Evolutionary conservation across 2,113 vertebrate genomes (phyloP), one percentile per base, ranked within the genome.

Genomic region (Carassius carassius): DNA sequence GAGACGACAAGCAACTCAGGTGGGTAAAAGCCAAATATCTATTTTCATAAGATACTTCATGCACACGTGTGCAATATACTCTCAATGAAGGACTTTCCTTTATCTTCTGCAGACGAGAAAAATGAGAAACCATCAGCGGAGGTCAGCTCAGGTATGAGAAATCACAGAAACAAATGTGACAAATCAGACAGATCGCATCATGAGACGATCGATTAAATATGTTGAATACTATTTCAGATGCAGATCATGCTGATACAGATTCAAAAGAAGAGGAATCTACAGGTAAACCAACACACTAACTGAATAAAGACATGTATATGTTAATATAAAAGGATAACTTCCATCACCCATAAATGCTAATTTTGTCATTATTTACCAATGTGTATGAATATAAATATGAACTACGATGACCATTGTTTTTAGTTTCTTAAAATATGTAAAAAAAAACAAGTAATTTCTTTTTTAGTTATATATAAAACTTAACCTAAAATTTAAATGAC

Each of bases 91-190:
- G 44, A 32, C 54, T 44, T 81, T 54, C 5, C 37, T 51, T 5
- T 76, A 37, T 83, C 6, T 74, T 10, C 41, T 29, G 25, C 63
- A 88, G 84, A 81, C 32, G 81, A 86, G 47, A 75, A 0, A 8
- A 70, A 13, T 5, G 87, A 76, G 35, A 69, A 47, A 16, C 25
- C 83, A 78, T 78, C 81, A 62, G 21, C 65, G 1, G 83, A 87
- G 76, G 81, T 63, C 11, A 72, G 49, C 69, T 3, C 11, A 63
- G 83, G 86, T 85, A 49, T 49, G 21, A 82, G 49, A 74, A 21
- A 32, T 29, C 7, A 25, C 44, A n/a, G 13, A 74, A 23, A 47
- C 41, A 25, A 12, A 74, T 2, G 0, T 37, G 16, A n/a, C 32
- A 2, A 21, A 41, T 13, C 17, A 70, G 17, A 70, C 65, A 49